These are phyloP conservation scores for Mesochorus sp. DNA, from an alignment of 2,888 invertebrate species.

Conservation along the genomic window DNA sequence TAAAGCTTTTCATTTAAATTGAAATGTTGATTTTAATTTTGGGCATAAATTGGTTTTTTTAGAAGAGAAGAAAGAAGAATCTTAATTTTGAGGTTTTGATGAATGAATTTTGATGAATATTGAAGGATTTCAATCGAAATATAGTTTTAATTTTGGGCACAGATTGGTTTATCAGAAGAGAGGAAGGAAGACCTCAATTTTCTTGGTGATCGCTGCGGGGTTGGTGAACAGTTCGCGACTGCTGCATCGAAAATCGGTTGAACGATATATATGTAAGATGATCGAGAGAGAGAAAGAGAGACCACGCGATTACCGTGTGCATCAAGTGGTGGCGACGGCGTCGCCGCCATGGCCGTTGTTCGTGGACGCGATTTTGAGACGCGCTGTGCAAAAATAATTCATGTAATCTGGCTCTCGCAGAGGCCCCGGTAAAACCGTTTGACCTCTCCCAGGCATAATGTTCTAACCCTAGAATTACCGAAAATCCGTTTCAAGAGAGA, in stretches of 20 bases:
- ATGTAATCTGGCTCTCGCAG: constrained; percentile 77
- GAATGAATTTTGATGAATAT: too few species aligned
- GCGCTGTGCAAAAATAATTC: constrained; percentile 77
- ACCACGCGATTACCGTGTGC: constrained; percentile 47
- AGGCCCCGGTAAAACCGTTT: constrained; percentile 72
- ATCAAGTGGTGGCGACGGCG: constrained; percentile 6
- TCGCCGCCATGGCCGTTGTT: constrained; percentile 4
- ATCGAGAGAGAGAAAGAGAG: neutral
- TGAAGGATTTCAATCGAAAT: too few species aligned
- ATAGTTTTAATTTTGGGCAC: too few species aligned
- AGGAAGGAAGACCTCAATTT: constrained; percentile 44
- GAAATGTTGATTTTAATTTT: too few species aligned
- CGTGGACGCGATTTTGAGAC: constrained; percentile 47
- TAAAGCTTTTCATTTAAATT: too few species aligned
- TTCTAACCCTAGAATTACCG: constrained; percentile 81
- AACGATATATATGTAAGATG: too few species aligned
- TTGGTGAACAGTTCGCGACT: constrained; percentile 16
- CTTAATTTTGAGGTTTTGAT: too few species aligned
- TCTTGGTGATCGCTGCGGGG: constrained; percentile 11
- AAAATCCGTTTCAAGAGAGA: constrained; percentile 72
- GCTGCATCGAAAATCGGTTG: constrained; percentile 40
- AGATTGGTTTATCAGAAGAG: too few species aligned
- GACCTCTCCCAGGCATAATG: constrained; percentile 75
- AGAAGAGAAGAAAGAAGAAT: too few species aligned
- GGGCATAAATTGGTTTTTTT: too few species aligned